Conservation (phyloP, 2,113 vertebrate species). For the Hippolais icterina region DNA sequence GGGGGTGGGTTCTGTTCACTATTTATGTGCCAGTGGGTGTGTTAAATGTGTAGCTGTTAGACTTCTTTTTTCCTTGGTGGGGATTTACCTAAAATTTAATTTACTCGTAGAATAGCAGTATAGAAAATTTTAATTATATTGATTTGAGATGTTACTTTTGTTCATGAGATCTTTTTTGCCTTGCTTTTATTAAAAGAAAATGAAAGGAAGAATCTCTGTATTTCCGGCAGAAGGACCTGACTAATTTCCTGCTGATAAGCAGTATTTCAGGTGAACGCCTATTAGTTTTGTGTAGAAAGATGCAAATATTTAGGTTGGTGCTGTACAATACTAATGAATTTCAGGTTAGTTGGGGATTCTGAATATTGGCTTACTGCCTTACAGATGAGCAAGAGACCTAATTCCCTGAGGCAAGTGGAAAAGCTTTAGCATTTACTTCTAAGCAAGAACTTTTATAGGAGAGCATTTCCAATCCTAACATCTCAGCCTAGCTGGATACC, state of each 20-base stretch:
- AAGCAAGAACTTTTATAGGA: neutral
- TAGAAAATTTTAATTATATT: neutral
- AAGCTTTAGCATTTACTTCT: neutral
- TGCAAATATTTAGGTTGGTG: neutral
- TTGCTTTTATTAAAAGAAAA: neutral
- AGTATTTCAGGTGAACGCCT: neutral
- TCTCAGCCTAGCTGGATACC: neutral
- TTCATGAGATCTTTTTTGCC: neutral
- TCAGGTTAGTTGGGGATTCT: neutral
- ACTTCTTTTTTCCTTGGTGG: neutral
- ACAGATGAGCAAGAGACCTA: neutral
- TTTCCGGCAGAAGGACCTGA: neutral
- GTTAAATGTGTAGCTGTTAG: neutral
- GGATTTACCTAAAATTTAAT: neutral
- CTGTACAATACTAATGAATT: neutral
- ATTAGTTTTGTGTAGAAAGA: neutral
- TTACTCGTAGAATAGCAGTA: neutral
- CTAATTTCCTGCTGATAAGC: neutral
- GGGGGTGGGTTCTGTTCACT: neutral
- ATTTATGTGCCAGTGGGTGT: neutral
- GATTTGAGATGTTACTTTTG: neutral
- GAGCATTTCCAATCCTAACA: neutral
- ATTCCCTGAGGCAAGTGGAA: neutral
- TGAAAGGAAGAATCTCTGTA: neutral
- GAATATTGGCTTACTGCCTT: neutral